Conservation (phyloP, 53 echinoderm and acorn worm genomes). For the Henricia sp. region DNA sequence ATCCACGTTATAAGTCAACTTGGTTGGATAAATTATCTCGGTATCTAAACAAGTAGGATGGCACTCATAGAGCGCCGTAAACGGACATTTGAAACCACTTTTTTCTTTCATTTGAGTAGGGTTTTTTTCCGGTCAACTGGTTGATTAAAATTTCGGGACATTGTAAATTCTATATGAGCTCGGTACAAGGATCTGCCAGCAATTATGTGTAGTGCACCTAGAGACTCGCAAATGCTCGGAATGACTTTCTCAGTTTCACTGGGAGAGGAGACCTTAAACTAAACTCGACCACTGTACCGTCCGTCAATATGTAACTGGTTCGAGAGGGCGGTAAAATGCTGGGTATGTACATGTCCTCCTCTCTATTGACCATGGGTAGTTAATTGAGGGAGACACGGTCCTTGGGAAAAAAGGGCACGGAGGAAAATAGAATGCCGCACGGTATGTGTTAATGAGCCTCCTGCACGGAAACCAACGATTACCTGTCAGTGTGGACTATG, state of each 20-base stretch:
- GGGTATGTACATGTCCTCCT: neutral
- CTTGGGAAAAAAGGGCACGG: neutral
- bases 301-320: slow-evolving; percentile 13
- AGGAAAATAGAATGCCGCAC: neutral
- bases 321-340: neutral
- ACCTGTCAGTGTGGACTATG: slow-evolving; percentile 18
- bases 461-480: slow-evolving; percentile 5
- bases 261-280: neutral
- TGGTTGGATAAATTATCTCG: too few species aligned
- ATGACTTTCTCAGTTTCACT: neutral
- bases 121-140: too few species aligned
- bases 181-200: too few species aligned
- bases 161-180: too few species aligned
- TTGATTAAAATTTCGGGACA: too few species aligned
- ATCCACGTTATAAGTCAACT: too few species aligned
- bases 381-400: neutral
- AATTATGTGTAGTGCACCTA: too few species aligned
- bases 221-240: too few species aligned
- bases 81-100: too few species aligned
- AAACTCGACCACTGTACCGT: neutral
- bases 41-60: too few species aligned
- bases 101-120: too few species aligned
- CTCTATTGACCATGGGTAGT: neutral
- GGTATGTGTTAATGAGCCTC: slow-evolving; percentile 11
- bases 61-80: too few species aligned